Conservation (phyloP, 1,140 invertebrate genomes). For the Microplitis mediator region DNA sequence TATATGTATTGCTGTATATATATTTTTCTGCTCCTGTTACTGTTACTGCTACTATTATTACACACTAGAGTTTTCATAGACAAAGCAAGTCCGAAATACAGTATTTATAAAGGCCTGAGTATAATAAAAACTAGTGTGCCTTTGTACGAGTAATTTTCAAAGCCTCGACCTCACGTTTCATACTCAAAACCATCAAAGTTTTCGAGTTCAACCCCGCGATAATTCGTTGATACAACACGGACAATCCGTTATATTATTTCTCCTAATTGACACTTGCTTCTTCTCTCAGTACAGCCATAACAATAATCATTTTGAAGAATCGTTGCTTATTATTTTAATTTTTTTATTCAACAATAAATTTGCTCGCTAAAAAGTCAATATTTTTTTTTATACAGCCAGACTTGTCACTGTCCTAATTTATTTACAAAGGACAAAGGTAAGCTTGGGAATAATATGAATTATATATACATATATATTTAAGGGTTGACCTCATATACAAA, state of each 20-base stretch:
- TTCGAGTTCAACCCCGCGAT: conserved; percentile 15
- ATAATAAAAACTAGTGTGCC: conserved; percentile 1
- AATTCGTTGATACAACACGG: conserved; percentile 30
- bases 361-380: too few species aligned
- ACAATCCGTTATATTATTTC: conserved; percentile 27
- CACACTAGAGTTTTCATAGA: not conserved
- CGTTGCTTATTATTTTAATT: too few species aligned
- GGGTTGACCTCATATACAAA: too few species aligned
- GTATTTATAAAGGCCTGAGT: not conserved
- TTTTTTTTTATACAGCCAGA: too few species aligned
- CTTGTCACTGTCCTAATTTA: too few species aligned
- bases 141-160: conserved; percentile 7
- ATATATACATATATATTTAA: too few species aligned
- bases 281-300: too few species aligned
- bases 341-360: too few species aligned
- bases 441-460: too few species aligned
- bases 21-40: not conserved
- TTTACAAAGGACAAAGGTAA: too few species aligned
- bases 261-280: conserved; percentile 23
- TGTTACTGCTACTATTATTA: not conserved
- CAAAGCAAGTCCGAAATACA: not conserved
- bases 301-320: too few species aligned
- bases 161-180: not conserved
- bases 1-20: not conserved
- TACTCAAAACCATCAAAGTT: conserved; percentile 1